Conservation (phyloP, 30 jellyfish, hydroid and myxozoan genomes). For the Chrysaora quinquecirrha region DNA sequence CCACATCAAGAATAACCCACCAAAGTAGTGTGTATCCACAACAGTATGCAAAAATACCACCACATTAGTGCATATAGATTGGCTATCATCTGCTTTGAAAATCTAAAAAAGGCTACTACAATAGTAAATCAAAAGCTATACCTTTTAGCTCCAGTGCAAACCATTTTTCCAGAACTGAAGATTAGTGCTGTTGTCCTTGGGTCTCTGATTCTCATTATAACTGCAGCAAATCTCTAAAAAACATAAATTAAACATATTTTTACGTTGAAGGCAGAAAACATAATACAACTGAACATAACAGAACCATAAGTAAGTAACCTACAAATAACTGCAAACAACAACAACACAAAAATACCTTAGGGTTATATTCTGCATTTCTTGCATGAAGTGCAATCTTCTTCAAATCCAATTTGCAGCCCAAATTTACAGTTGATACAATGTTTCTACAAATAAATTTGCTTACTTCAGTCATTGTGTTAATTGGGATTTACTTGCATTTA, state of each 20-base stretch:
- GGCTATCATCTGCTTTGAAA: too few relatives aligned
- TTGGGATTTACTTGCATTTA: neutral
- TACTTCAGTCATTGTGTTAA: neutral
- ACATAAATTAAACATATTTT: neutral
- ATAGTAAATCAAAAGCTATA: too few relatives aligned
- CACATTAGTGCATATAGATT: too few relatives aligned
- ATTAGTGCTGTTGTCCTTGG: conserved; percentile 99
- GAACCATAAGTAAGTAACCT: too few relatives aligned
- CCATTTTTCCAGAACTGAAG: conserved; percentile 99
- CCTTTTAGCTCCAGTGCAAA: conserved; percentile 99
- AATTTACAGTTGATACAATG: conserved; percentile 93
- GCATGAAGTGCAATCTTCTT: conserved; percentile 93
- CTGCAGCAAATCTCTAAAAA: conserved; percentile 98
- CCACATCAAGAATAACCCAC: too few relatives aligned
- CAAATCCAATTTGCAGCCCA: conserved; percentile 90
- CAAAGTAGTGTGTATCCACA: too few relatives aligned
- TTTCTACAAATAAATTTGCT: conserved; percentile 50
- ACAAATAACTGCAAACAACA: too few relatives aligned
- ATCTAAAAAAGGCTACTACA: too few relatives aligned
- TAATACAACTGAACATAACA: too few relatives aligned
- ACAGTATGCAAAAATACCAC: too few relatives aligned
- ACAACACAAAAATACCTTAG: conserved; percentile 67
- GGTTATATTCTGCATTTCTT: conserved; percentile 97
- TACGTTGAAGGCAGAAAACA: too few relatives aligned
- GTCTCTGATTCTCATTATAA: conserved; percentile 97